Base-by-base conservation (phyloP, 2,797 vertebrate genomes). In the Clarias laeviceps region DNA sequence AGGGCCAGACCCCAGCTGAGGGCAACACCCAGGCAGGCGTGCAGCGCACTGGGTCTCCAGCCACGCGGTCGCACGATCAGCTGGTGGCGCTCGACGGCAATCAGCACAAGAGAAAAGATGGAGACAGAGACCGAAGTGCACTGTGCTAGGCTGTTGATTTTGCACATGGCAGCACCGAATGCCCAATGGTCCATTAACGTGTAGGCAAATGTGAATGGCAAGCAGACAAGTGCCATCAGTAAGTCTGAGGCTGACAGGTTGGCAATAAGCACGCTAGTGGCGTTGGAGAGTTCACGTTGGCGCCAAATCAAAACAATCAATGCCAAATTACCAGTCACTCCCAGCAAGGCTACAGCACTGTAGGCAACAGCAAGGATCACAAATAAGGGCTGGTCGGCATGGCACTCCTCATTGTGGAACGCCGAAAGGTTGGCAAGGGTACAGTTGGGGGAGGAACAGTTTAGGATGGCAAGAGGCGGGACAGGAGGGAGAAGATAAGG, bases 101-200 rank as follows among this genome's bases (percentile, higher is more conserved):
- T 97, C 61, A 97, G 94, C 79, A 97, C 96, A 91, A 97, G 89
- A 20, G 96, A 96, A 84, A 97, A 96, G 86, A 97, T 95, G 0
- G 96, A 97, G 87, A 97, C 96, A 0, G 96, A 96, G 87, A 97
- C 93, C 0, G 96, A 97, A 85, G 95, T 94, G 59, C 96, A 97
- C 8, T 97, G 96, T 80, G 96, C 94, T 0, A 96, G 96, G 82
- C 95, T 94, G 88, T 96, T 97, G 88, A 97, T 5, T 79, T 96
- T 97, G 92, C 96, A 97, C 96, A 97, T 96, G 18, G 92, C 92
- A 82, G 95, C 94, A 9, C 96, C 96, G 82, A 97, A 97, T 90
- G 97, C 92, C 96, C 96, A 97, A 89, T 97, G 96, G 90, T 97
- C 96, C 96, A 97, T 97, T 73, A 97, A 91, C 0, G 96, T 97